Conservation (phyloP, 2,113 vertebrate genomes). For the Petaurus breviceps region DNA sequence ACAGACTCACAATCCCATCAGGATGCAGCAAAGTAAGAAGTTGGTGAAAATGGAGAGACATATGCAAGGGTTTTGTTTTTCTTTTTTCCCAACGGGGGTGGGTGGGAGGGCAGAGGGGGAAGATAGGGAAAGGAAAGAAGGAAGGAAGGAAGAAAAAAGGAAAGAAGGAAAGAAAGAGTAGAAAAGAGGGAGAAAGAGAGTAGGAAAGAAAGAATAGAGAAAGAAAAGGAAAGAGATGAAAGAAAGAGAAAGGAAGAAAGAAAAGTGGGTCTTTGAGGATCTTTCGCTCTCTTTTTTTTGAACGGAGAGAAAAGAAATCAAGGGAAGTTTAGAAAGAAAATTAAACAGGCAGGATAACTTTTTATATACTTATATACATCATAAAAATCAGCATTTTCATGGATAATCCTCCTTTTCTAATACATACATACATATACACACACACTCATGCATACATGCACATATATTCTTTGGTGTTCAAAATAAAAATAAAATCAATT, state of each 20-base stretch:
- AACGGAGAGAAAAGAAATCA: neutral
- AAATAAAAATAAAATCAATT: neutral
- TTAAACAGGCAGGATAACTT: neutral
- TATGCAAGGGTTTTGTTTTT: neutral
- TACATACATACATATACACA: neutral
- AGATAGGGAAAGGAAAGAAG: neutral
- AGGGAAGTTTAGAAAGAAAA: neutral
- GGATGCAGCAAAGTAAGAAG: slow-evolving; percentile 15
- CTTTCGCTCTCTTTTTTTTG: neutral
- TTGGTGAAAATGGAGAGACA: neutral
- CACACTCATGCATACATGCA: no score
- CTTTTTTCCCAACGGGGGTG: neutral
- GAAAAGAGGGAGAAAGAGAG: neutral
- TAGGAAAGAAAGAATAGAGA: neutral
- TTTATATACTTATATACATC: neutral
- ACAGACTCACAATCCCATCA: neutral
- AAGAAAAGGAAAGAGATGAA: neutral
- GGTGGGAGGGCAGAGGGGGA: neutral
- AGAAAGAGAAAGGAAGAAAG: neutral
- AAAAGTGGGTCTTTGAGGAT: neutral
- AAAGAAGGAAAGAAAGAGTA: neutral
- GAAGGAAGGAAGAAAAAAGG: neutral
- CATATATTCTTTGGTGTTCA: neutral
- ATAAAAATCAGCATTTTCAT: neutral
- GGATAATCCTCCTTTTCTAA: neutral